These are phyloP conservation scores for Noctua pronuba DNA, from an alignment of 2,888 invertebrate genomes.

Conservation along the genomic window DNA sequence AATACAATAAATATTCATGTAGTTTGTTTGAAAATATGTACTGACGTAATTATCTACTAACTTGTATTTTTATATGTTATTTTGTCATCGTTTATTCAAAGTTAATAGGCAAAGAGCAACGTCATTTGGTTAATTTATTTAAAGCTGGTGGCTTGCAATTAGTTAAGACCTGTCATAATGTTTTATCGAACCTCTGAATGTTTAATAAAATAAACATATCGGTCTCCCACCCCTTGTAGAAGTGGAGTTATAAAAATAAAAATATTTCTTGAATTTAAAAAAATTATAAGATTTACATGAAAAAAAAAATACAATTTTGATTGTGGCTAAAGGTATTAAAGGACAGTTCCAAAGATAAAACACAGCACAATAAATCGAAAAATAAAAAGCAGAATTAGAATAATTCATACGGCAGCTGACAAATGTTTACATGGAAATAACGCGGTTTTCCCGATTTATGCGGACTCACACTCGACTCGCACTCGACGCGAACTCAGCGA, in stretches of 20 bases:
- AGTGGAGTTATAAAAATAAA: not conserved
- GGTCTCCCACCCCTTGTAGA: not conserved
- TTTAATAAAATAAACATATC: conserved; percentile 2
- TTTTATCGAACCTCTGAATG: conserved; percentile 17
- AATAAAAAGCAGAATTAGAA: conserved; percentile 52
- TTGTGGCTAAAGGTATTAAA: not conserved
- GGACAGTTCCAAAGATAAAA: conserved; percentile 8
- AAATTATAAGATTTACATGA: too few relatives aligned
- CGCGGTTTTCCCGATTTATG: conserved; percentile 83
- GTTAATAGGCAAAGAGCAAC: conserved; percentile 12
- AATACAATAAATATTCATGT: conserved; percentile 54
- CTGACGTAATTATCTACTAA: conserved; percentile 18
- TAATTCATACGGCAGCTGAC: conserved; percentile 63
- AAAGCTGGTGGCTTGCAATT: conserved; percentile 22
- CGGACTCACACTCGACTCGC: conserved; percentile 85
- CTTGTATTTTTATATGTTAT: conserved; percentile 25
- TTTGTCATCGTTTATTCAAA: conserved; percentile 47
- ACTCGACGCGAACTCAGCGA: conserved; percentile 86
- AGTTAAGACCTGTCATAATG: conserved; percentile 16
- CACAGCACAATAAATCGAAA: conserved; percentile 34
- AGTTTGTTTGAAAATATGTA: conserved; percentile 28
- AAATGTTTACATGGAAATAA: conserved; percentile 75
- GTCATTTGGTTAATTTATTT: conserved; percentile 26
- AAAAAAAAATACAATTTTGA: conserved; percentile 1
- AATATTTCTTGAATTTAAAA: not conserved